phyloP scores from a whole-genome alignment of 2,113 vertebrate species.

The Hucho hucho region DNA sequence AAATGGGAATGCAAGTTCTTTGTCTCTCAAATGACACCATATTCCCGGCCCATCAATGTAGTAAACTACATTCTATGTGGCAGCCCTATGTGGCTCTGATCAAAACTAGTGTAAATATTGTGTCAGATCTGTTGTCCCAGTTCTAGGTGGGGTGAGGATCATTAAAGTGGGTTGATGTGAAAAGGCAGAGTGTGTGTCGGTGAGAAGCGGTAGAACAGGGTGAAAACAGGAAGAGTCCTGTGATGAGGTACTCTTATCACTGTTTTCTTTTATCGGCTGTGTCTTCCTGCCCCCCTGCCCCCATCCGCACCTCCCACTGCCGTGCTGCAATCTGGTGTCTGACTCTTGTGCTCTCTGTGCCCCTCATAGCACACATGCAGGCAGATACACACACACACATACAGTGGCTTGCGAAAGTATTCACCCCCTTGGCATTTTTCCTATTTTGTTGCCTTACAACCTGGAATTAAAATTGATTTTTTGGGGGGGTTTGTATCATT shows the following conservation, averaged over 20 bases:
- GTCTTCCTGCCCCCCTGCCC: constrained; percentile 68
- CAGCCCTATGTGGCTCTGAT: too few species aligned
- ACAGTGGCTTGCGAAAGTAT: too few species aligned
- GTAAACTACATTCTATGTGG: too few species aligned
- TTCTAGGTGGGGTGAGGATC: constrained; percentile 18
- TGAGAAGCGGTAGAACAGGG: constrained; percentile 33
- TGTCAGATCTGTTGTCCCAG: not conserved
- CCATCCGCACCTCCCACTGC: constrained; percentile 8
- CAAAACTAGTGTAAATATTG: constrained; percentile 27
- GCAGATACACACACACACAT: not conserved
- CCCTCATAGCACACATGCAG: constrained; percentile 7
- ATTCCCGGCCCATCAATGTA: too few species aligned
- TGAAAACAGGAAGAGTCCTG: constrained; percentile 76
- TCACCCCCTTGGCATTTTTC: too few species aligned
- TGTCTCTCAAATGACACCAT: too few species aligned
- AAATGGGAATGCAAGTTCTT: not conserved
- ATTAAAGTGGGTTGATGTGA: not conserved
- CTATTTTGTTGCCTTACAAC: too few species aligned
- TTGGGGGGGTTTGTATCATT: too few species aligned
- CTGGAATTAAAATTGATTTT: too few species aligned
- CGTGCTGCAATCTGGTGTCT: constrained; percentile 67
- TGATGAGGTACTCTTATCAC: constrained; percentile 69
- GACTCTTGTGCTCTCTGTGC: constrained; percentile 68
- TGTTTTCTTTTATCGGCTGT: constrained; percentile 67
- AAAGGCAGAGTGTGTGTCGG: not conserved